Conservation (phyloP, 2,113 vertebrate genomes). For the Mustela nigripes region DNA sequence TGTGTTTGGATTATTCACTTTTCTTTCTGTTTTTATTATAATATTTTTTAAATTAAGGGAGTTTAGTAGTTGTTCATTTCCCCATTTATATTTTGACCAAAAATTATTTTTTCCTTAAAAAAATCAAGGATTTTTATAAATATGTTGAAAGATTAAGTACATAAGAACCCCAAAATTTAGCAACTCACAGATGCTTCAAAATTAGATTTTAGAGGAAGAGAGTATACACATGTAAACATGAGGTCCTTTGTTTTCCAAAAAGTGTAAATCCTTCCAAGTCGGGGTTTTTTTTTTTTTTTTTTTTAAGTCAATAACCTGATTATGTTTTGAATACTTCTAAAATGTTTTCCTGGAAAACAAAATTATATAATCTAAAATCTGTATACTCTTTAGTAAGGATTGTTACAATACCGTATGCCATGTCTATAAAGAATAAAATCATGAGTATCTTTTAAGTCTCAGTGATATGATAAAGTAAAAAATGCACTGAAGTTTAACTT, state of each 20-base stretch:
- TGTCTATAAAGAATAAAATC: constrained; percentile 74
- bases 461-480: constrained; percentile 64
- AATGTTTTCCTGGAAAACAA: constrained; percentile 64
- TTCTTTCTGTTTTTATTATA: constrained; percentile 34
- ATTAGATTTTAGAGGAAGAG: constrained; percentile 1
- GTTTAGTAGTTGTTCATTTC: constrained; percentile 38
- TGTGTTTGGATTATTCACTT: neutral
- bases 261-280: neutral
- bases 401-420: neutral
- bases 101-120: neutral
- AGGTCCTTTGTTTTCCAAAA: constrained; percentile 41
- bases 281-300: neutral
- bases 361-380: constrained; percentile 37
- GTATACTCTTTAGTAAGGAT: constrained; percentile 31
- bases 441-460: constrained; percentile 53
- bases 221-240: constrained; percentile 12
- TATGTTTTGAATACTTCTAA: constrained; percentile 60
- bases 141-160: neutral
- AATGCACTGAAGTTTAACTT: constrained; percentile 48
- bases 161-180: constrained; percentile 1
- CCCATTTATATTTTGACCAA: constrained; percentile 48
- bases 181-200: constrained; percentile 5
- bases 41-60: constrained; percentile 47
- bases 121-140: constrained; percentile 51
- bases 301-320: constrained; percentile 60